Conservation (phyloP, 2,888 invertebrate species). For the Drosophila atroscutellata region DNA sequence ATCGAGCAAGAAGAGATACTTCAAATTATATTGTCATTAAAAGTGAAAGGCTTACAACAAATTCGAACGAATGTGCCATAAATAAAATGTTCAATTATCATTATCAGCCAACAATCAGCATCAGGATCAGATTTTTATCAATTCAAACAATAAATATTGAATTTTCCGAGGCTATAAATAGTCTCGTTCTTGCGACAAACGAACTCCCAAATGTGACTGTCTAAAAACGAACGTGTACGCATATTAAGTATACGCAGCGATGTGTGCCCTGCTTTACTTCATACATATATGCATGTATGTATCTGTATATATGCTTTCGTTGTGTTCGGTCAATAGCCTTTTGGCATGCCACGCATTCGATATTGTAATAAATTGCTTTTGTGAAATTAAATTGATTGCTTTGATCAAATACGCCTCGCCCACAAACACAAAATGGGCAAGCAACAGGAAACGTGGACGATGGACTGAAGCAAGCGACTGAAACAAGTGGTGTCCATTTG, state of each 20-base stretch:
- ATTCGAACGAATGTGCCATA: neutral
- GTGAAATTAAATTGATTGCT: slow-evolving; percentile 79
- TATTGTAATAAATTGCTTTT: slow-evolving; percentile 75
- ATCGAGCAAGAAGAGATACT: neutral
- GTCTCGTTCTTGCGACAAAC: neutral
- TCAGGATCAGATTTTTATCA: slow-evolving; percentile 32
- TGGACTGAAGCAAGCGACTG: too few relatives aligned
- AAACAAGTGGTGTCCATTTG: slow-evolving; percentile 10
- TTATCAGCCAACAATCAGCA: slow-evolving; percentile 27
- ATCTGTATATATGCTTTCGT: neutral
- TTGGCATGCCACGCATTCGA: slow-evolving; percentile 42
- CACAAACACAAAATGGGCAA: slow-evolving; percentile 20
- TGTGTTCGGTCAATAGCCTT: slow-evolving; percentile 60
- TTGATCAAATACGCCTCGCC: slow-evolving; percentile 64
- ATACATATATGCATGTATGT: slow-evolving; percentile 1
- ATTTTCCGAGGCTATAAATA: slow-evolving; percentile 19
- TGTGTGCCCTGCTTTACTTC: slow-evolving; percentile 3
- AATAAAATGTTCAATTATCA: slow-evolving; percentile 2
- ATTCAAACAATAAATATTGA: slow-evolving; percentile 21
- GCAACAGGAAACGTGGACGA: slow-evolving; percentile 36
- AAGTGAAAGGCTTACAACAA: neutral
- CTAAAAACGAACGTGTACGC: slow-evolving; percentile 9
- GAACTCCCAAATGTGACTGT: neutral
- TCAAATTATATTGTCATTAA: neutral
- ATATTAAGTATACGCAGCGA: slow-evolving; percentile 49